phyloP scores from a whole-genome alignment of 2,888 invertebrate species.

The Ischnus inquisitorius region DNA sequence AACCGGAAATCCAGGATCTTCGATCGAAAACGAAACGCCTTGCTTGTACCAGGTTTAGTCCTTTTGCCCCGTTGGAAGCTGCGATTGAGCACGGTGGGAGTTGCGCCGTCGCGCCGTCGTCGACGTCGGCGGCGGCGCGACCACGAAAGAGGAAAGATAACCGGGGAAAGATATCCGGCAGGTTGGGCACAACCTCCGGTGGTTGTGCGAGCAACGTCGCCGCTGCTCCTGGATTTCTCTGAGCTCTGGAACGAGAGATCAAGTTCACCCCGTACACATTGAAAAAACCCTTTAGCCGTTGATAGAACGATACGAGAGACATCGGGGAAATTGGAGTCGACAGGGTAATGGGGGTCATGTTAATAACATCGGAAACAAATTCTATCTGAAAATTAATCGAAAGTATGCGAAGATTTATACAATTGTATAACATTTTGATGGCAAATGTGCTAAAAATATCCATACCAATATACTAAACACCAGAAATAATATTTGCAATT shows the following conservation, averaged over 20 bases:
- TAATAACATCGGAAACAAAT: not conserved
- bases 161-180: slow-evolving; percentile 83
- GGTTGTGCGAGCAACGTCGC: slow-evolving; percentile 49
- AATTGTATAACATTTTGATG: no score
- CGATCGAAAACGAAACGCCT: slow-evolving; percentile 61
- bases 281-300: slow-evolving; percentile 8
- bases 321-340: not conserved
- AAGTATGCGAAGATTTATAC: no score
- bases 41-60: slow-evolving; percentile 1
- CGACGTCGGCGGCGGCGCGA: slow-evolving; percentile 41
- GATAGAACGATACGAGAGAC: not conserved
- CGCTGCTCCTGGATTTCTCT: slow-evolving; percentile 11
- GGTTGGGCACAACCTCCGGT: slow-evolving; percentile 72
- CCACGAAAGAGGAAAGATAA: slow-evolving; percentile 78
- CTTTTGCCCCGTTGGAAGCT: slow-evolving; percentile 28
- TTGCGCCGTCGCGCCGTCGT: slow-evolving; percentile 40
- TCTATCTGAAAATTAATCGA: no score
- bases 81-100: slow-evolving; percentile 70
- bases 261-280: slow-evolving; percentile 36
- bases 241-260: slow-evolving; percentile 8
- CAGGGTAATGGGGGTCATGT: slow-evolving; percentile 20
- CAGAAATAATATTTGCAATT: no score
- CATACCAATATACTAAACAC: no score
- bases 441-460: no score
- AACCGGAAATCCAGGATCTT: slow-evolving; percentile 72